Conservation (phyloP, 2,113 vertebrate genomes). For the Isurus oxyrinchus region DNA sequence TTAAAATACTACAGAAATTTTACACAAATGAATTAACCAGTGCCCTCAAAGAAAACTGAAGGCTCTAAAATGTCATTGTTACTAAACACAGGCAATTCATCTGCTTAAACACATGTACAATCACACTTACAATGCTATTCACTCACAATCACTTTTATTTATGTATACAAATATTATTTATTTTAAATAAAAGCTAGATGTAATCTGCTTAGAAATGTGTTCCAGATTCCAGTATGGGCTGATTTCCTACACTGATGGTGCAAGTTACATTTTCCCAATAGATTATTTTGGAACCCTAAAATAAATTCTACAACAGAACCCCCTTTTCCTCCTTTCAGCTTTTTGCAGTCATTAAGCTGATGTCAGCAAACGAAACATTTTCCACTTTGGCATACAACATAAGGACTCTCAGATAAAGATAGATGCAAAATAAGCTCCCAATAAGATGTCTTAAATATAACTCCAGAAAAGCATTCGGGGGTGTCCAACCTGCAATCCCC, state of each 20-base stretch:
- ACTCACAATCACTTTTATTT: not conserved
- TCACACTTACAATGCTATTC: not conserved
- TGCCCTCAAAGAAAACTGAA: not conserved
- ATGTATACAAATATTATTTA: not conserved
- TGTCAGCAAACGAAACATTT: not conserved
- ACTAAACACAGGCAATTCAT: not conserved
- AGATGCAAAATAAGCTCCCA: not conserved
- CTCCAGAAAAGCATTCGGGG: not conserved
- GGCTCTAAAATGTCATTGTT: not conserved
- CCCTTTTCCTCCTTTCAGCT: not conserved
- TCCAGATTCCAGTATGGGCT: not conserved
- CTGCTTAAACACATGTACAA: not conserved
- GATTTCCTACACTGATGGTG: not conserved
- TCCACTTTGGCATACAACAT: not conserved
- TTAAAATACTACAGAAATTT: not conserved
- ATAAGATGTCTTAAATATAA: not conserved
- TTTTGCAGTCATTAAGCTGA: not conserved
- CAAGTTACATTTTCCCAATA: not conserved
- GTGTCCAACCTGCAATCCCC: not conserved
- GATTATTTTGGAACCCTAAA: not conserved
- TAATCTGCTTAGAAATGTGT: not conserved
- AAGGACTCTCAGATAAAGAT: not conserved
- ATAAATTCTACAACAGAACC: not conserved
- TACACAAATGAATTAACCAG: not conserved
- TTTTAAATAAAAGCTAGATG: not conserved